These are phyloP conservation scores for Nilaparvata lugens DNA, from an alignment of 1,140 invertebrate genomes.

Conservation along the genomic window DNA sequence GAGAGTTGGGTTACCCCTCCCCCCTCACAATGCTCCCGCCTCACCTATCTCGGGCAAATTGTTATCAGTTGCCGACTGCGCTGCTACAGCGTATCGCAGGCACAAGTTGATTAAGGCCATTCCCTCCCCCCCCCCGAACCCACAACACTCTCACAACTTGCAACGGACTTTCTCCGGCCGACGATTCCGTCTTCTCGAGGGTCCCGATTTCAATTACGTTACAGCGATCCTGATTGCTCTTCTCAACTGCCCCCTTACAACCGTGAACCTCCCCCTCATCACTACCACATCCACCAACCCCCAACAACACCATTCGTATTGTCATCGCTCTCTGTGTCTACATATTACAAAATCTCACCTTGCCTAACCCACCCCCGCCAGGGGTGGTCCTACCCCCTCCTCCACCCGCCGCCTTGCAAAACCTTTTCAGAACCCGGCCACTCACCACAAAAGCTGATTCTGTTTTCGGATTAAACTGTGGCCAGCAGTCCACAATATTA, in stretches of 20 bases:
- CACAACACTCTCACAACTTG: background rate
- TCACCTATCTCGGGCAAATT: background rate
- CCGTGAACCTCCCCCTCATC: background rate
- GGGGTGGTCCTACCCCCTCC: background rate
- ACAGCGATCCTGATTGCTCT: constrained; percentile 7
- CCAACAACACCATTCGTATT: no score
- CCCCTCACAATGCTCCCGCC: background rate
- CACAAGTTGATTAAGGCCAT: background rate
- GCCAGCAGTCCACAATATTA: no score
- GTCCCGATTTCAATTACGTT: constrained; percentile 4
- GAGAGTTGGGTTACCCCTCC: background rate
- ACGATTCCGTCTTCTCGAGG: background rate
- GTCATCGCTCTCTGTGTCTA: no score
- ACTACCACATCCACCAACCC: background rate
- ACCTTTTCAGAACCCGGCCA: background rate
- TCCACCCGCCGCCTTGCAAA: background rate
- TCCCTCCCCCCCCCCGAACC: background rate
- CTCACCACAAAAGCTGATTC: background rate
- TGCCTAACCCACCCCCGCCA: background rate
- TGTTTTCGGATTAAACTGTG: no score
- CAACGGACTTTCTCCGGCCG: background rate
- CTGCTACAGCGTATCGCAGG: background rate
- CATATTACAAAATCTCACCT: no score
- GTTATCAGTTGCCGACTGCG: background rate
- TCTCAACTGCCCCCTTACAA: background rate